These are phyloP conservation scores for Palythoa caribaeorum DNA, from an alignment of 92 coral and sea anemone genomes.

Conservation along the genomic window DNA sequence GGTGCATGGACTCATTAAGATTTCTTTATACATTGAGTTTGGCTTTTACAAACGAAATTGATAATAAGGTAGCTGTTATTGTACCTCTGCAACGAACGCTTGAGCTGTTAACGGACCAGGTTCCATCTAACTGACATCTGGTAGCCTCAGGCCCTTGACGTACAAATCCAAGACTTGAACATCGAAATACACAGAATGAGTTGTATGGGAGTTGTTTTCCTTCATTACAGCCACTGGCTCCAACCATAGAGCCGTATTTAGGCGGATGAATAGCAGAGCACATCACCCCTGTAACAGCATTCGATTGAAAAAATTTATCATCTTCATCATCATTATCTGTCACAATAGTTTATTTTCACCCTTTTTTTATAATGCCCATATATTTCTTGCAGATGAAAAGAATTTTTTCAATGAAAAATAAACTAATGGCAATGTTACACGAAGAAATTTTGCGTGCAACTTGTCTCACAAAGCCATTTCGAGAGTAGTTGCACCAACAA, in stretches of 20 bases:
- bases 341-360: too few relatives aligned
- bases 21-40: too few relatives aligned
- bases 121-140: conserved; percentile 12
- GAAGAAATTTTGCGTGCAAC: too few relatives aligned
- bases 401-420: too few relatives aligned
- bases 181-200: conserved; percentile 9
- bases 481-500: too few relatives aligned
- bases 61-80: not conserved
- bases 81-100: conserved; percentile 4
- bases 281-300: conserved; percentile 9
- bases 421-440: too few relatives aligned
- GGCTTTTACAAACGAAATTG: not conserved
- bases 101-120: conserved; percentile 18
- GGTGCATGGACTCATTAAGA: too few relatives aligned
- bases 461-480: too few relatives aligned
- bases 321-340: too few relatives aligned
- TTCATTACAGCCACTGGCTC: not conserved
- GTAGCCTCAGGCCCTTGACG: not conserved
- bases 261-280: conserved; percentile 26
- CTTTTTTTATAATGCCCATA: too few relatives aligned
- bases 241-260: conserved; percentile 2
- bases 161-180: not conserved
- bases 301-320: too few relatives aligned
- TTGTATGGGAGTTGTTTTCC: conserved; percentile 13
- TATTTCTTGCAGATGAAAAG: too few relatives aligned